These are phyloP conservation scores for Aphyosemion australe DNA, from an alignment of 2,113 vertebrate genomes.

Conservation along the genomic window DNA sequence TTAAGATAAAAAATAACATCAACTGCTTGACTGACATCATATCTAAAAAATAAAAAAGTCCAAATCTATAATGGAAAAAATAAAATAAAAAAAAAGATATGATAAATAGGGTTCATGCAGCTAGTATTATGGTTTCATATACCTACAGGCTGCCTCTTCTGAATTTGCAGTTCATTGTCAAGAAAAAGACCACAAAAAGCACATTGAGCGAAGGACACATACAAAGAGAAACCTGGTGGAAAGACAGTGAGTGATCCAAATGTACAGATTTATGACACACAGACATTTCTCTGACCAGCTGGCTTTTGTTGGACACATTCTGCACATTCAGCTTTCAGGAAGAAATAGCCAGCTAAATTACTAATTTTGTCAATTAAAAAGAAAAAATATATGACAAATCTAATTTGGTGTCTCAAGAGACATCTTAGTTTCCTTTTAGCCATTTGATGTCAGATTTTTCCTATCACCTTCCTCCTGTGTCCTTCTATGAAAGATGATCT, in stretches of 20 bases:
- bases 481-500: conserved; percentile 25
- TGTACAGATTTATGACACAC: conserved; percentile 54
- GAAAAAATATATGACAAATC: too few species aligned
- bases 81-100: conserved; percentile 21
- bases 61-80: conserved; percentile 17
- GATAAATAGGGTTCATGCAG: conserved; percentile 70
- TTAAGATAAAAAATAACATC: neutral
- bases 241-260: conserved; percentile 65
- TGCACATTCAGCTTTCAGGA: neutral
- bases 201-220: conserved; percentile 77
- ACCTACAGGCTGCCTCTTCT: conserved; percentile 72
- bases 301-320: neutral
- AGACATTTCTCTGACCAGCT: conserved; percentile 18
- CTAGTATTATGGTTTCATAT: conserved; percentile 61
- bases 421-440: too few species aligned
- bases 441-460: neutral
- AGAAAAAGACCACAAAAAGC: conserved; percentile 77
- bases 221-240: conserved; percentile 67
- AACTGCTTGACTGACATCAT: neutral
- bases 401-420: too few species aligned
- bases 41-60: conserved; percentile 40
- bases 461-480: neutral
- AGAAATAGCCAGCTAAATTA: too few species aligned
- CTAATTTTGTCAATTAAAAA: too few species aligned
- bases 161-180: conserved; percentile 75